Percentiles rank a stretch among this genome's conserved stretches.
Evolutionary conservation across 2,113 vertebrate species (phyloP).

Genomic region (Ictidomys tridecemlineatus): DNA sequence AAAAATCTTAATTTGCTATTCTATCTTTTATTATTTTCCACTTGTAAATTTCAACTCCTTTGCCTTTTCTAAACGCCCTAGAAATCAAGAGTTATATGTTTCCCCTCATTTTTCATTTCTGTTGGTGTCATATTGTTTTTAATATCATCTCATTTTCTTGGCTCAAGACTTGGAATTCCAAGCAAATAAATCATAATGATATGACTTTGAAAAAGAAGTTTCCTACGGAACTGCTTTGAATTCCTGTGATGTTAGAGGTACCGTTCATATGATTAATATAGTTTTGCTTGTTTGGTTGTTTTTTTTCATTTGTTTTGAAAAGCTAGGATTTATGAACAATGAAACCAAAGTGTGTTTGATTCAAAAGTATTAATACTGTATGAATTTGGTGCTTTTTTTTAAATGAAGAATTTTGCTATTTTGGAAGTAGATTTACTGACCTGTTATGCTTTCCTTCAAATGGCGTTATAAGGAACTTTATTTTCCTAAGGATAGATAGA

Average conservation of each 20-base stretch:
- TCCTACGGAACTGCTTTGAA: not conserved
- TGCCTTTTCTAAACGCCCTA: not conserved
- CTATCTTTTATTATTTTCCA: not conserved
- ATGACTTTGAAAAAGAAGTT: slow-evolving; percentile 29
- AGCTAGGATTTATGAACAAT: not conserved
- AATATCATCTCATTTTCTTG: slow-evolving; percentile 45
- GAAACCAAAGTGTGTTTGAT: not conserved
- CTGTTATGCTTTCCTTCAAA: not conserved
- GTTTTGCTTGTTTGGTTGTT: not conserved
- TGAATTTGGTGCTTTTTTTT: not conserved
- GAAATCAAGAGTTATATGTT: not conserved
- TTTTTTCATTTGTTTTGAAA: not conserved
- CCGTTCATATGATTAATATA: slow-evolving; percentile 17
- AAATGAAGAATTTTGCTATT: not conserved
- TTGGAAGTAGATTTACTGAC: not conserved
- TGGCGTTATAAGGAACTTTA: not conserved
- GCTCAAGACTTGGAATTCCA: slow-evolving; percentile 26
- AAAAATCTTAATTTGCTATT: not conserved
- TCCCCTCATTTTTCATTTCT: slow-evolving; percentile 45
- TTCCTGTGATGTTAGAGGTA: not conserved
- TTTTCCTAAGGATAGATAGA: not conserved
- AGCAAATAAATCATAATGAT: slow-evolving; percentile 22
- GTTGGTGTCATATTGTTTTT: not conserved
- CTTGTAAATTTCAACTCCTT: not conserved
- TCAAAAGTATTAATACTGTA: not conserved